Percentiles rank a stretch among this genome's conserved stretches.
These are phyloP conservation scores for Bucco capensis DNA, from an alignment of 2,113 vertebrate genomes.

Conservation along the genomic window DNA sequence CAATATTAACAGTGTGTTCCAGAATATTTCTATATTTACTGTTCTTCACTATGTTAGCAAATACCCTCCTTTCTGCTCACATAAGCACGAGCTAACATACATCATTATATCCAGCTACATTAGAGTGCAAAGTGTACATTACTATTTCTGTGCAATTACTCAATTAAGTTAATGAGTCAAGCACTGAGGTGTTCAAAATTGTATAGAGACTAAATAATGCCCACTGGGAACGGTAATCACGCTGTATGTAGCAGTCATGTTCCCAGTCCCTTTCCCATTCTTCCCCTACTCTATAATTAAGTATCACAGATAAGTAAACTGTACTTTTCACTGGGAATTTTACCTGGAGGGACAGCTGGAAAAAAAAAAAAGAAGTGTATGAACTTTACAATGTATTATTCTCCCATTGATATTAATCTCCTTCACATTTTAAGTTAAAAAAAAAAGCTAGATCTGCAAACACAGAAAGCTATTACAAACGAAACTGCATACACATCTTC, in stretches of 20 bases:
- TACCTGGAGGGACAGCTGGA: not conserved
- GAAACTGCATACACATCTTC: not conserved
- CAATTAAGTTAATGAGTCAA: slow-evolving; percentile 43
- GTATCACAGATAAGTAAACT: not conserved
- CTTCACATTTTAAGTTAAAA: not conserved
- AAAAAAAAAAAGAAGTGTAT: not conserved
- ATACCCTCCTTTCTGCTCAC: not conserved
- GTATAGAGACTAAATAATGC: not conserved
- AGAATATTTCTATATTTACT: not conserved
- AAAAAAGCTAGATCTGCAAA: not conserved
- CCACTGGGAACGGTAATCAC: not conserved
- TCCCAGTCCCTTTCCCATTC: not conserved
- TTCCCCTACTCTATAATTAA: not conserved
- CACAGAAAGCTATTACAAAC: not conserved
- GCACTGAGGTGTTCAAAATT: slow-evolving; percentile 8
- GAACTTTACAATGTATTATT: not conserved
- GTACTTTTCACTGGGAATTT: not conserved
- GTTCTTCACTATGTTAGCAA: not conserved
- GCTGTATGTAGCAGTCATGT: not conserved
- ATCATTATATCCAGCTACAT: not conserved
- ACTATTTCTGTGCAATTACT: slow-evolving; percentile 8
- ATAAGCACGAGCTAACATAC: not conserved
- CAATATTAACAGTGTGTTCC: not conserved
- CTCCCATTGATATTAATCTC: not conserved
- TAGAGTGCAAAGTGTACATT: not conserved